Evolutionary conservation across 2,888 invertebrate genomes (phyloP), one percentile per base, ranked within the genome.

Genomic region (Dynastes tityus): DNA sequence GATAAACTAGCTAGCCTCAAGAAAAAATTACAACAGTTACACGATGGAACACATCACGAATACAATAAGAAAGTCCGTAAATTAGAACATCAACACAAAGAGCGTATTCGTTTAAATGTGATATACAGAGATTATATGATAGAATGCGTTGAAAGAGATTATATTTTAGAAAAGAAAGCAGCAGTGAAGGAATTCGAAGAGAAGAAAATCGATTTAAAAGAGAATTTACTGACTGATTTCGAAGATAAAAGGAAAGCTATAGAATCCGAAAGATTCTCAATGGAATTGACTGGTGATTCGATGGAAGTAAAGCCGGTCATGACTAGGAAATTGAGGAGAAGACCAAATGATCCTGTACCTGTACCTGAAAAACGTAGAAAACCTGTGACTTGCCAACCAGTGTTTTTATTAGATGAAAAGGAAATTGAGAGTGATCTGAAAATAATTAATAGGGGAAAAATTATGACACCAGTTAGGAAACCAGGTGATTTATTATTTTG

Each of bases 261-360:
- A 76, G 98, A 98, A 88, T 92, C 93, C 79, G 98, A 98, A 87
- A 90, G 97, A 45, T 89, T 93, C 81, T 95, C 94, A 70, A 94
- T 98, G 92, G 98, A 98, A 87, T 89, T 98, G 0, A 97, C 96
- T 76, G 97, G 95, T 81, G 97, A 96, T 88, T 95, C 95, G 2
- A 94, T 93, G 91, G 96, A 96, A 91, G 95, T 96, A n/a, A 98
- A 98, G 86, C 97, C 98, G 11, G 96, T 96, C n/a, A 95, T 97
- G 90, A 98, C 98, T 45, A 91, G 98, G 37, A 98, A 98, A 88
- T 90, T 98, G 37, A 91, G 98, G 3, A 91, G 98, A 80, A 91
- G 98, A 32, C 98, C 98, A 0, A 98, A 98, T 88, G 98, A 98
- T 88, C 98, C 98, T 0, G 92, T 96, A 61, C 98, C 97, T 3